phyloP scores from a whole-genome alignment of 2,113 vertebrate genomes.

The Pedionomus torquatus region DNA sequence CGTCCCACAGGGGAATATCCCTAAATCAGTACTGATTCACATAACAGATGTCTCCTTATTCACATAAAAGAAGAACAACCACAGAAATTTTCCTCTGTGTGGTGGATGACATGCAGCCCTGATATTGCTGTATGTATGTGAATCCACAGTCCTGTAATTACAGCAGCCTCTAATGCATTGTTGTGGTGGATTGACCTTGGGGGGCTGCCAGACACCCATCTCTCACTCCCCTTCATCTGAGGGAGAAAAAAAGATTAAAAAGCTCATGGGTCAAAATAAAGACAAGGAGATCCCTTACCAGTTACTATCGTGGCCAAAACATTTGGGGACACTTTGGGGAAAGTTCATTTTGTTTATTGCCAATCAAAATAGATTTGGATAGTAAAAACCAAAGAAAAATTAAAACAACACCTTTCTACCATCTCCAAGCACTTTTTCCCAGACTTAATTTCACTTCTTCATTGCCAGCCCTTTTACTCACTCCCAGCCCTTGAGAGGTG shows the following conservation, averaged over 20 bases:
- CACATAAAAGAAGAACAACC: neutral
- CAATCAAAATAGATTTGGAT: neutral
- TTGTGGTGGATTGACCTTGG: neutral
- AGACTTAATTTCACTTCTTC: neutral
- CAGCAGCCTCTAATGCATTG: neutral
- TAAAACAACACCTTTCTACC: neutral
- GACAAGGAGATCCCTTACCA: neutral
- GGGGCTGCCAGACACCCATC: neutral
- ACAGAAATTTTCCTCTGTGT: neutral
- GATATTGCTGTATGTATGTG: accelerated
- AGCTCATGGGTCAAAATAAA: accelerated
- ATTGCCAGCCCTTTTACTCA: neutral
- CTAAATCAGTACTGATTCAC: neutral
- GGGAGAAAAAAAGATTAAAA: neutral
- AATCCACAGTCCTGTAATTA: neutral
- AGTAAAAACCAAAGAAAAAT: neutral
- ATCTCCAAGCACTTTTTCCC: neutral
- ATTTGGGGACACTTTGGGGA: neutral
- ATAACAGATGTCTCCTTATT: neutral
- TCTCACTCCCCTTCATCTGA: neutral
- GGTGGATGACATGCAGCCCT: neutral
- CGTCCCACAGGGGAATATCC: neutral
- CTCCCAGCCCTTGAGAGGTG: accelerated
- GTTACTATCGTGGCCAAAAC: neutral
- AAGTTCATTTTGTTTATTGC: neutral